These are phyloP conservation scores for Lagocephalus sceleratus DNA, from an alignment of 2,797 vertebrate species.

Conservation along the genomic window DNA sequence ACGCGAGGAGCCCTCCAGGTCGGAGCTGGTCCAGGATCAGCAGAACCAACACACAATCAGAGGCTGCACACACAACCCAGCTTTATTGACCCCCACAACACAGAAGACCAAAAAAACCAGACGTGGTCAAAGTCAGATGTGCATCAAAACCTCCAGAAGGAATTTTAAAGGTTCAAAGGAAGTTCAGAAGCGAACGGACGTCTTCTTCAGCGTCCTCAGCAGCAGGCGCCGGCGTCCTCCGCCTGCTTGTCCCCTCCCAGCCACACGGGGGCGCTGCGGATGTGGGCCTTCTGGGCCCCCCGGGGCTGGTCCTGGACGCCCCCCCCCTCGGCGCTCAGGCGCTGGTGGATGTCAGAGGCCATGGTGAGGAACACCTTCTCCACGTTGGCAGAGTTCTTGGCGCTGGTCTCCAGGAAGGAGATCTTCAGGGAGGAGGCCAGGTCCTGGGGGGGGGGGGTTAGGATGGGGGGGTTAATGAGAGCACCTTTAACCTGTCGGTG, in stretches of 20 bases:
- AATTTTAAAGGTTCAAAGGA: too few species aligned
- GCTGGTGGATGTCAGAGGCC: slow-evolving; percentile 78
- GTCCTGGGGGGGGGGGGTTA: slow-evolving; percentile 66
- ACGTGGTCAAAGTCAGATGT: too few species aligned
- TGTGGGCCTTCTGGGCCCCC: slow-evolving; percentile 56
- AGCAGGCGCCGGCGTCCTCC: slow-evolving; percentile 67
- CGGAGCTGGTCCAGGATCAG: too few species aligned
- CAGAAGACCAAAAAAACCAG: too few species aligned
- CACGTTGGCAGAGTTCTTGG: slow-evolving; percentile 76
- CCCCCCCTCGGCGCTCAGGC: slow-evolving; percentile 64
- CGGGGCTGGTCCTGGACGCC: slow-evolving; percentile 56
- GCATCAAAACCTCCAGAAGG: too few species aligned
- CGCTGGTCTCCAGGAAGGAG: slow-evolving; percentile 79
- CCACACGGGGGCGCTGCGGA: slow-evolving; percentile 78
- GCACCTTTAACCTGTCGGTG: too few species aligned
- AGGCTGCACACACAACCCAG: too few species aligned
- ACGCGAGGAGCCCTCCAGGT: too few species aligned
- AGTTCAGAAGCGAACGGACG: too few species aligned
- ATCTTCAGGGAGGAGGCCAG: slow-evolving; percentile 72
- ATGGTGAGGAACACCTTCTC: slow-evolving; percentile 71
- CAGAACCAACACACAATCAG: too few species aligned
- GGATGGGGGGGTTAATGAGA: not conserved
- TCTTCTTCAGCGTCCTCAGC: slow-evolving; percentile 40
- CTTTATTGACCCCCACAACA: too few species aligned
- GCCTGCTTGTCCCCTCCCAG: slow-evolving; percentile 63